Evolutionary conservation across 2,113 vertebrate species (phyloP).

Genomic region (Ceyx cyanopectus): DNA sequence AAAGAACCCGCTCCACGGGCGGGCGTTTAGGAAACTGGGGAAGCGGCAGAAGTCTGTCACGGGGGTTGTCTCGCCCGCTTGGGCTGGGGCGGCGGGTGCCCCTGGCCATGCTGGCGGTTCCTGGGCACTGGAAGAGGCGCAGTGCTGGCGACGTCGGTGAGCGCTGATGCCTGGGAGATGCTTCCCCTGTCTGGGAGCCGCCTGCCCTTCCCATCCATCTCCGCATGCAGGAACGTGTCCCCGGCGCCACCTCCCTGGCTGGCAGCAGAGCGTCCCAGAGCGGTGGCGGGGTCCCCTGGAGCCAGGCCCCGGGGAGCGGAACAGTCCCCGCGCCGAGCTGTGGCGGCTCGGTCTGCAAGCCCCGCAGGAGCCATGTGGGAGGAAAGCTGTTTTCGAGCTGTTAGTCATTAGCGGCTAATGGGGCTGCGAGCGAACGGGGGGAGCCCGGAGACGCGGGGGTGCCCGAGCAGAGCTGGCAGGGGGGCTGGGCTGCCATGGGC

Average conservation of each 20-base stretch:
- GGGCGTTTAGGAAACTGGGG: constrained; percentile 31
- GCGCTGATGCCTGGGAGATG: neutral
- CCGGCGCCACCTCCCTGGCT: no score
- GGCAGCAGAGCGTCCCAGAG: no score
- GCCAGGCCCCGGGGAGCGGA: no score
- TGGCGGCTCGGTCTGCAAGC: no score
- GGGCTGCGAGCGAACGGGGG: constrained; percentile 36
- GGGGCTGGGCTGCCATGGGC: neutral
- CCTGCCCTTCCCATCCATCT: no score
- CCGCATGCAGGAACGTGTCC: no score
- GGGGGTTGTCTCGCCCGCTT: neutral
- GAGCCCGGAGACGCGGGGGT: neutral
- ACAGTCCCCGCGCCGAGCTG: no score
- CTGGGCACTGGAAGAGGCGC: neutral
- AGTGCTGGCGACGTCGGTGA: neutral
- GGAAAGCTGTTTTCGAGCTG: no score
- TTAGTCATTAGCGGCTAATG: constrained; percentile 43
- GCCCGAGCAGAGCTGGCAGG: neutral
- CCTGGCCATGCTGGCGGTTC: accelerated
- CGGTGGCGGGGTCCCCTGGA: no score
- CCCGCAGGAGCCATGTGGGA: no score
- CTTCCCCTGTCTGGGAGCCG: no score
- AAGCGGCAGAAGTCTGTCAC: neutral
- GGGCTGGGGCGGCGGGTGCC: neutral
- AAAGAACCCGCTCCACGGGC: constrained; percentile 30